Evolutionary conservation across 2,113 vertebrate species (phyloP).

Genomic region (Elephas maximus): DNA sequence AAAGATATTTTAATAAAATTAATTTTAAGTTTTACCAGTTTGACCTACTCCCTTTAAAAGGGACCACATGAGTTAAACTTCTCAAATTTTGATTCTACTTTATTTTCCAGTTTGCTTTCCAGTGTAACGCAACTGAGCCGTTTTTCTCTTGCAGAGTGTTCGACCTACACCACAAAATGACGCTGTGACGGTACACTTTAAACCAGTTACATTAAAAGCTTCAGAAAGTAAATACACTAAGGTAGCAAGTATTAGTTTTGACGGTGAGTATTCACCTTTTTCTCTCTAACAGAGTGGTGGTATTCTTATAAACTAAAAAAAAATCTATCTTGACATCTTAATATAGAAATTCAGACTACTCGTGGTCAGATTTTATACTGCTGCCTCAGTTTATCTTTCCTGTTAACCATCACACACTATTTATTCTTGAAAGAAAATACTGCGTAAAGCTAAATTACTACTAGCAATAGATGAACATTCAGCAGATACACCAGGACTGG

Average conservation of each 20-base stretch:
- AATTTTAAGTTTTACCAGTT: conserved; percentile 8
- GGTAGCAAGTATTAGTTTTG: conserved; percentile 99
- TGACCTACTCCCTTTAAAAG: background rate
- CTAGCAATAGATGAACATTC: background rate
- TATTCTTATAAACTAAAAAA: conserved; percentile 56
- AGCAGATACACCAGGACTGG: conserved; percentile 22
- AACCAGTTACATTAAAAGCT: conserved; percentile 97
- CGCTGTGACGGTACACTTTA: conserved; percentile 96
- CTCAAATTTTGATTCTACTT: conserved; percentile 29
- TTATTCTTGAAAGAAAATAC: conserved; percentile 50
- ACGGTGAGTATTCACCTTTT: conserved; percentile 92
- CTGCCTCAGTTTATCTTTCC: conserved; percentile 1
- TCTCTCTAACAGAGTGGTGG: background rate
- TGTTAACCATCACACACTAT: background rate
- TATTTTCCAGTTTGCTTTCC: background rate
- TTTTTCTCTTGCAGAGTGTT: conserved; percentile 92
- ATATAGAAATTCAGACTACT: conserved; percentile 21
- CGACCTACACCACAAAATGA: conserved; percentile 98
- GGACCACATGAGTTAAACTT: background rate
- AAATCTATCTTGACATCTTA: background rate
- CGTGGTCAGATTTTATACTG: conserved; percentile 4
- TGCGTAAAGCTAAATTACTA: conserved; percentile 54
- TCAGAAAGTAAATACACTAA: conserved; percentile 98
- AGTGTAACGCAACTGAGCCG: background rate
- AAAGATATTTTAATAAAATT: conserved; percentile 48